A percentile compares a stretch with the other conserved stretches of the same genome.
Evolutionary conservation across 2,797 vertebrate genomes (phyloP).

Genomic region (Parotocinclus haroldoi): DNA sequence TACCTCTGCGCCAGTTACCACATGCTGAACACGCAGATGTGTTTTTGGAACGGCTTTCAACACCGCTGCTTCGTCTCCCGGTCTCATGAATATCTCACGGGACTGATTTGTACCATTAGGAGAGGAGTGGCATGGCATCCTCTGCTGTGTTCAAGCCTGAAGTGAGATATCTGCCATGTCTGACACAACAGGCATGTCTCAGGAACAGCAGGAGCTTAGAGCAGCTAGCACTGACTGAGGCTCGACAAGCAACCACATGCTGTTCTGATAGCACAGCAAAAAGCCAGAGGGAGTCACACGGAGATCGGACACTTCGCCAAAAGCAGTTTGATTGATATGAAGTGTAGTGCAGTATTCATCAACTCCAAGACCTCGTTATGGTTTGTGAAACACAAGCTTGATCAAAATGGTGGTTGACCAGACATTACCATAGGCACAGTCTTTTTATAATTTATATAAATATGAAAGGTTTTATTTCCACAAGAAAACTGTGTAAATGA

Average conservation of each 20-base stretch:
- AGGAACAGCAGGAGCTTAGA: slow-evolving; percentile 6
- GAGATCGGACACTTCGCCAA: not conserved
- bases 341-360: too few relatives aligned
- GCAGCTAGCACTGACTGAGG: not conserved
- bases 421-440: too few relatives aligned
- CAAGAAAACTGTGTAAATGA: too few relatives aligned
- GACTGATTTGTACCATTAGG: too few relatives aligned
- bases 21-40: not conserved
- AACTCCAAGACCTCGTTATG: not conserved
- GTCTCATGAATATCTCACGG: too few relatives aligned
- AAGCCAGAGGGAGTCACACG: not conserved
- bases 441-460: not conserved
- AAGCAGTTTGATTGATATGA: not conserved
- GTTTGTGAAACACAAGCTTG: too few relatives aligned
- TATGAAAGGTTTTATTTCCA: not conserved
- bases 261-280: slow-evolving; percentile 1
- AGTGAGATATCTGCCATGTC: not conserved
- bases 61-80: too few relatives aligned
- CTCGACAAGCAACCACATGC: slow-evolving; percentile 4
- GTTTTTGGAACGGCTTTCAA: too few relatives aligned
- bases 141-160: not conserved
- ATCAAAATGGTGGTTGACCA: too few relatives aligned
- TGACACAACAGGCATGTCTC: slow-evolving; percentile 12
- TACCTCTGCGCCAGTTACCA: not conserved
- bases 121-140: too few relatives aligned